Base-by-base conservation (phyloP, 2,113 vertebrate species). In the Microcebus tavaratra region DNA sequence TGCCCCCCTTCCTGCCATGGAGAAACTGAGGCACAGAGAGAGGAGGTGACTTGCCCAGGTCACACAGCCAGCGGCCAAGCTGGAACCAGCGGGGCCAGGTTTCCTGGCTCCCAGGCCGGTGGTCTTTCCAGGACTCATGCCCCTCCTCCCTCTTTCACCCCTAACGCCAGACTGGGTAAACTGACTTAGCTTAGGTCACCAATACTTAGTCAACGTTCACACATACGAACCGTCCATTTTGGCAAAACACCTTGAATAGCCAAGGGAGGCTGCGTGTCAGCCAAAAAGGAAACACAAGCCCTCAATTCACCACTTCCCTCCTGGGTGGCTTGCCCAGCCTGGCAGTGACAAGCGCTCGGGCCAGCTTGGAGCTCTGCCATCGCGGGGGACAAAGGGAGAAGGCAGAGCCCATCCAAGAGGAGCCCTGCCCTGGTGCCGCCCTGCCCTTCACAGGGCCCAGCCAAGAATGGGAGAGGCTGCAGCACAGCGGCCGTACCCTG, bases 11-110 rank as follows among this genome's bases (percentile, higher is more conserved):
- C 45, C 48, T 73, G 9, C 9, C 13, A 55, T 21, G 53, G 72
- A 70, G 72, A 91, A 72, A 81, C 34, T 18, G 17, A 90, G 83
- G 61, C 45, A 78, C 59, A 82, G 55, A 93, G n/a, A 78, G 3
- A 48, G 34, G 21, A 73, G 79, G 20, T 20, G 45, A 55, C n/a
- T n/a, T 57, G 15, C 57, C 57, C 25, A 48, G 21, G n/a, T 68
- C 31, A 76, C 80, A 50, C 2, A 72, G 88, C 42, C 3, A 2
- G 80, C 34, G 70, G 45, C 45, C 39, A 25, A 42, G 23, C 39
- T 55, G 39, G 21, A 59, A 25, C 25, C 39, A 13, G 3, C 27
- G 13, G 2, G 12, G 53, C 29, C 61, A 70, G 68, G 50, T 42
- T 78, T 88, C 12, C 27, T 39, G 29, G 53, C 55, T 84, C 78